Evolutionary conservation across 2,113 vertebrate genomes (phyloP).

Genomic region (Caracal caracal): DNA sequence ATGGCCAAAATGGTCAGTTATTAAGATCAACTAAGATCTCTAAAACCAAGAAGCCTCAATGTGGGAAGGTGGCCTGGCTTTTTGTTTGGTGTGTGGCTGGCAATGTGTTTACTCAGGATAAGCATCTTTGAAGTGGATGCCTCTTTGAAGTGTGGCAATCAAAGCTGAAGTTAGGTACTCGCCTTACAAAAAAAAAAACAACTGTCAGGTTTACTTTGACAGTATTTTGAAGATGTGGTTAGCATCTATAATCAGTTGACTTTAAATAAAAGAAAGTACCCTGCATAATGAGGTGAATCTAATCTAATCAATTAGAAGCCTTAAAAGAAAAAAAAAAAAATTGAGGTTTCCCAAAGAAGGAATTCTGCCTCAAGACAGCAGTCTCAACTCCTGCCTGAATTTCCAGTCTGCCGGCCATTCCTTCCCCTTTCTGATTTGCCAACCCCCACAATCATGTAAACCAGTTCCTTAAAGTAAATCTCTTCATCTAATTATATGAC

Average conservation of each 20-base stretch:
- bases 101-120: not conserved
- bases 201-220: not conserved
- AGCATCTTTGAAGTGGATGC: not conserved
- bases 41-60: not conserved
- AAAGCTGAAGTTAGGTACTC: not conserved
- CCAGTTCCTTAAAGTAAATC: not conserved
- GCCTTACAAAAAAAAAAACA: not conserved
- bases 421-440: not conserved
- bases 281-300: not conserved
- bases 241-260: not conserved
- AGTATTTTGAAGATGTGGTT: not conserved
- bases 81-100: not conserved
- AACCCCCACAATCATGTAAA: not conserved
- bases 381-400: not conserved
- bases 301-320: not conserved
- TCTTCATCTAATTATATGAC: not conserved
- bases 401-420: not conserved
- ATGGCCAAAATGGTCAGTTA: not conserved
- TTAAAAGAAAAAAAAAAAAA: not conserved
- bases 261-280: not conserved
- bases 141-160: not conserved
- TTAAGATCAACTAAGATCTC: not conserved
- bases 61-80: not conserved
- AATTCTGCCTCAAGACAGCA: not conserved
- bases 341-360: not conserved